Evolutionary conservation across 2,113 vertebrate species (phyloP), one percentile per base, ranked within the genome.

Genomic region (Callopanchax toddi): DNA sequence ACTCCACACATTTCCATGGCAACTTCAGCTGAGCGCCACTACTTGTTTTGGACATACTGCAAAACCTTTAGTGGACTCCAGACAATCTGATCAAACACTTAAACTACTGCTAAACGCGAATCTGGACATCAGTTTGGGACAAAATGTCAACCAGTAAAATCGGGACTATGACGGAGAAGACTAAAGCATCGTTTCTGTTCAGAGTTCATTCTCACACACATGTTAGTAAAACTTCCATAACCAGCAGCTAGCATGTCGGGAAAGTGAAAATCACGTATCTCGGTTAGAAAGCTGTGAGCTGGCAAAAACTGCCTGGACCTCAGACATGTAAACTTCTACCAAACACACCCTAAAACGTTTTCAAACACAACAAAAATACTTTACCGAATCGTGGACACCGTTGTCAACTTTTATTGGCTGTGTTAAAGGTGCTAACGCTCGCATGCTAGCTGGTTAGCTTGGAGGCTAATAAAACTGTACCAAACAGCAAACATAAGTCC

Each of bases 371-470:
- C 0, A 43, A 0, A 12, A n/a, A 17, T 2, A 15, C 7, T 21
- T 37, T 18, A 4, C 12, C 53, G 16, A 22, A 1, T 0, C 12
- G 1, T 6, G 5, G 20, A 40, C 5, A 18, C 36, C 23, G 11
- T 16, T 46, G 1, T 9, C 26, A 15, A 6, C 43, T 71, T 39
- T 22, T 20, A 46, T 68, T 6, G 1, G 4, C 7, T 10, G 36
- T 43, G 11, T 25, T 46, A 25, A 22, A 6, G 1, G 43, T 6
- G 78, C 78, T 74, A 79, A 76, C 58, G 37, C 39, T 29, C 59
- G 74, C 49, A 70, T 80, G 87, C 89, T 89, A 90, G 76, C 39
- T 6, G n/a, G 85, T 71, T 90, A 90, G 87, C 89, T 73, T 37
- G 66, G 26, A 43, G 51, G 86, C 87, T 86, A 87, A 90, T 78